Conservation (phyloP, 2,113 vertebrate genomes). For the Alligator mississippiensis region DNA sequence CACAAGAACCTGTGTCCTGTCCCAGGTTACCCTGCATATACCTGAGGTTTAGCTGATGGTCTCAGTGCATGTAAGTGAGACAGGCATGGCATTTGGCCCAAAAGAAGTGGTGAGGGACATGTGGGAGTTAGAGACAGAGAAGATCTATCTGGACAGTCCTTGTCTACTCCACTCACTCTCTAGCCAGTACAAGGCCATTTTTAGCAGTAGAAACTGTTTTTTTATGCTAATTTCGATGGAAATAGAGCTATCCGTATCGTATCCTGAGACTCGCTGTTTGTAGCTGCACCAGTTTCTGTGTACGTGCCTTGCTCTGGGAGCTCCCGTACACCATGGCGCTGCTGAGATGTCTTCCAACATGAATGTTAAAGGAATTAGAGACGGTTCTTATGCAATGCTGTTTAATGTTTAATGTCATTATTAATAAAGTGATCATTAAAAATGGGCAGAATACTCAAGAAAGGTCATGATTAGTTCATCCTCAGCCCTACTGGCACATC, state of each 20-base stretch:
- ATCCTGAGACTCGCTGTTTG: background rate
- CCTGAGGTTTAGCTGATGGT: background rate
- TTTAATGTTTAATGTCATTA: slow-evolving; percentile 61
- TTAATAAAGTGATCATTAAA: background rate
- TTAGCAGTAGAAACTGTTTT: background rate
- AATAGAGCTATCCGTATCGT: background rate
- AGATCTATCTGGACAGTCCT: background rate
- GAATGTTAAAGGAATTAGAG: slow-evolving; percentile 35
- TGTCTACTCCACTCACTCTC: background rate
- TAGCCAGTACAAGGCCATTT: background rate
- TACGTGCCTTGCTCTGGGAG: background rate
- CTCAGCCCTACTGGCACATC: accelerated
- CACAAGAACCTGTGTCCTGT: too few species aligned
- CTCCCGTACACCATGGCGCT: accelerated
- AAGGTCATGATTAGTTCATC: background rate
- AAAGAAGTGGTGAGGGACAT: background rate
- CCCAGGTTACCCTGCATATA: background rate
- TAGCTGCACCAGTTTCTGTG: background rate
- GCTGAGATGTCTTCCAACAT: slow-evolving; percentile 21
- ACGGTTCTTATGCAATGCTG: slow-evolving; percentile 41
- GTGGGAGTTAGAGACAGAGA: slow-evolving; percentile 12
- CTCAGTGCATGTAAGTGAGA: accelerated
- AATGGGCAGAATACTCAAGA: accelerated
- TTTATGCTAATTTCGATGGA: accelerated
- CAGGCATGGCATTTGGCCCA: background rate